These are phyloP conservation scores for Poeciliopsis prolifica DNA, from an alignment of 2,113 vertebrate species.

Conservation along the genomic window DNA sequence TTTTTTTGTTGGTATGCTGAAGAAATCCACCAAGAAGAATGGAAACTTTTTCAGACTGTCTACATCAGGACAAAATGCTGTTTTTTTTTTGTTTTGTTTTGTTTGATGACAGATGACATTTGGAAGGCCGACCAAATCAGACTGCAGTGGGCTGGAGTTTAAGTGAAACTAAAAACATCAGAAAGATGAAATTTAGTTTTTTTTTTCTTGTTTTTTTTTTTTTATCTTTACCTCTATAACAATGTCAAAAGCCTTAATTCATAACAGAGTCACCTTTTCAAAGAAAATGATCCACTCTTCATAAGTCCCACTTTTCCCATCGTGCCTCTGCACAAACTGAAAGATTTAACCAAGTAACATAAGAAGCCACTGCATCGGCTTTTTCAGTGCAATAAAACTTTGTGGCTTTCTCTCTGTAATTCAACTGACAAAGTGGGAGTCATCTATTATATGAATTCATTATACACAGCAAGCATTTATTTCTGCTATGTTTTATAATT, in stretches of 20 bases:
- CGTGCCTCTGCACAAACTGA: not conserved
- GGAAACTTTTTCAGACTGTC: constrained; percentile 21
- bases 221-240: constrained; percentile 46
- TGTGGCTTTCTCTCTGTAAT: not conserved
- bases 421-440: not conserved
- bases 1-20: constrained; percentile 6
- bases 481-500: not conserved
- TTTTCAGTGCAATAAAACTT: not conserved
- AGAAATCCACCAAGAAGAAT: constrained; percentile 45
- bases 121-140: constrained; percentile 44
- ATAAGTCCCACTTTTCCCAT: not conserved
- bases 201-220: constrained; percentile 17
- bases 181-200: constrained; percentile 17
- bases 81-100: constrained; percentile 31
- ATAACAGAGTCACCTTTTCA: constrained; percentile 37
- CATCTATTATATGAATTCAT: not conserved
- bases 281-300: constrained; percentile 11
- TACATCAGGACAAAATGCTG: constrained; percentile 26
- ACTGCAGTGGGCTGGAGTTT: constrained; percentile 19
- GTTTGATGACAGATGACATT: constrained; percentile 26
- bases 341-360: not conserved
- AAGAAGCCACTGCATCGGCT: not conserved
- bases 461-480: not conserved
- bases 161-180: constrained; percentile 35
- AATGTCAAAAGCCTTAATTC: constrained; percentile 72